A percentile compares a stretch with the other conserved stretches of the same genome.
Evolutionary conservation across 2,113 vertebrate species (phyloP).

Genomic region (Phaetusa simplex): DNA sequence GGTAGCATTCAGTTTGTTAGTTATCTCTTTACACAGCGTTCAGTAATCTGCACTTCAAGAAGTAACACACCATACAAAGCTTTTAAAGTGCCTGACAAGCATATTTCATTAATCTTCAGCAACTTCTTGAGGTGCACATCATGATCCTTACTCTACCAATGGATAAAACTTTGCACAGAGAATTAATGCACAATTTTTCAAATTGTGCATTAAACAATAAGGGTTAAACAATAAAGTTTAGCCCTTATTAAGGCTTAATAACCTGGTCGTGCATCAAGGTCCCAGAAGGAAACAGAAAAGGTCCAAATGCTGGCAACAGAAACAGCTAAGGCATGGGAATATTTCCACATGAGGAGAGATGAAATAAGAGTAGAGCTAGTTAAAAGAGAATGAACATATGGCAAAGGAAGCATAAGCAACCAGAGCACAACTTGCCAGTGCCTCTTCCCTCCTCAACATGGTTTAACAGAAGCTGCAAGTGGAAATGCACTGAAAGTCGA

Average conservation of each 20-base stretch:
- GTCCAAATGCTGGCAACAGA: neutral
- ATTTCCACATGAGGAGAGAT: neutral
- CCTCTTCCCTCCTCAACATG: neutral
- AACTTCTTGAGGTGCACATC: neutral
- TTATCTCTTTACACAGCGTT: neutral
- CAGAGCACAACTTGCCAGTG: neutral
- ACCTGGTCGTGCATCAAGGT: neutral
- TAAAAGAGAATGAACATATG: neutral
- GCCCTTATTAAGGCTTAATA: neutral
- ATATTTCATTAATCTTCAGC: neutral
- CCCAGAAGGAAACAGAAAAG: neutral
- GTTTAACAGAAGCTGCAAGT: neutral
- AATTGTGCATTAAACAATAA: no score
- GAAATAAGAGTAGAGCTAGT: neutral
- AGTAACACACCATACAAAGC: neutral
- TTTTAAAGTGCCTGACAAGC: neutral
- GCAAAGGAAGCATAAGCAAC: neutral
- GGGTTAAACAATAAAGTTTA: no score
- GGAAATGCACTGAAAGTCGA: neutral
- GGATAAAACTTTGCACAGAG: neutral
- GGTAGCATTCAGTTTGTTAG: neutral
- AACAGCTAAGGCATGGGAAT: neutral
- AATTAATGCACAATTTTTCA: neutral
- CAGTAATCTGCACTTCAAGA: conserved; percentile 10
- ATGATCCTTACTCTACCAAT: neutral